phyloP scores from a whole-genome alignment of 2,888 invertebrate genomes.

The Plagiodera versicolora region DNA sequence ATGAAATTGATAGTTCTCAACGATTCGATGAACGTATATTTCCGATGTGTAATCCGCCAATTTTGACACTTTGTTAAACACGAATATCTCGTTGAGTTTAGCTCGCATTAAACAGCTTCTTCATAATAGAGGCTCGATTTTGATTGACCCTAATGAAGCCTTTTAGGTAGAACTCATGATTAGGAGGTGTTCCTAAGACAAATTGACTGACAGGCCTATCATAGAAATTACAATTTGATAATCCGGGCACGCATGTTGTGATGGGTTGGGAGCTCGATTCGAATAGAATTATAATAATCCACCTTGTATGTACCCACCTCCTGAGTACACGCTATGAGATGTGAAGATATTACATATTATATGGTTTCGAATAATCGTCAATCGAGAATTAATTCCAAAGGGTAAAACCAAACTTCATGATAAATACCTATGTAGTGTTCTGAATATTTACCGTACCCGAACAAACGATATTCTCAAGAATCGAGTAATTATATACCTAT shows the following conservation, averaged over 20 bases:
- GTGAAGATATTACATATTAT: no score
- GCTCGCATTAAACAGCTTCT: slow-evolving; percentile 2
- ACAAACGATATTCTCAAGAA: not conserved
- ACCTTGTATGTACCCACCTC: no score
- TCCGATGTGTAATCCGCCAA: slow-evolving; percentile 34
- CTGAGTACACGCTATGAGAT: no score
- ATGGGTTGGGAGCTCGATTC: not conserved
- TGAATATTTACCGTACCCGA: no score
- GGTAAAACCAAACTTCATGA: no score
- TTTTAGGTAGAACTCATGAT: slow-evolving; percentile 15
- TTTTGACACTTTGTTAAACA: slow-evolving; percentile 32
- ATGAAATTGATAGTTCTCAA: slow-evolving; percentile 31
- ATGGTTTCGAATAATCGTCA: no score
- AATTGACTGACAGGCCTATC: slow-evolving; percentile 8
- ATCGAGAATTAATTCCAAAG: no score
- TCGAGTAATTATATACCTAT: slow-evolving; percentile 5
- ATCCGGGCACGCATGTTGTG: not conserved
- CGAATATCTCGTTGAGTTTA: slow-evolving; percentile 14
- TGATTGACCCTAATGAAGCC: slow-evolving; percentile 28
- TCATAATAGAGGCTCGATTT: slow-evolving; percentile 7
- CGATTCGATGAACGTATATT: slow-evolving; percentile 33
- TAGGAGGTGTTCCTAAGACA: not conserved
- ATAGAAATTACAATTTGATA: slow-evolving; percentile 8
- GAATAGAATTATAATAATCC: not conserved
- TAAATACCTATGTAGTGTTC: no score